Evolutionary conservation across 2,797 vertebrate genomes (phyloP), one percentile per base, ranked within the genome.

Genomic region (Amazona finschi): DNA sequence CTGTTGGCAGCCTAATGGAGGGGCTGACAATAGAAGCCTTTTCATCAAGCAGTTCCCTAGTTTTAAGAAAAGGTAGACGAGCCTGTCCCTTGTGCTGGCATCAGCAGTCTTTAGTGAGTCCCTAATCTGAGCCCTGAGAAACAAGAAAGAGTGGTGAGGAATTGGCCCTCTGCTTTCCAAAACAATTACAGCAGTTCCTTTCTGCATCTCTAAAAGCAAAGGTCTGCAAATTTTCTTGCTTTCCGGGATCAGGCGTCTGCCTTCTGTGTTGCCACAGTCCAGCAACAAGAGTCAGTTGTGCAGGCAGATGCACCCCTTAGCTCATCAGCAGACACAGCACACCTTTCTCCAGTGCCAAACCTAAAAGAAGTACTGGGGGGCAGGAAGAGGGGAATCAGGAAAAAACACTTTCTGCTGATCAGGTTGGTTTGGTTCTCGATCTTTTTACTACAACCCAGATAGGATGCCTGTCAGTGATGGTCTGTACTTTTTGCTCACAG

Each of bases 21-120:
- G 28, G 43, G 43, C 81, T 81, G 70, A 95, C 93, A 95, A 95
- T 52, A 93, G 91, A 66, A 78, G 93, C 61, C 76, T 91, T 94
- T 92, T 95, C 72, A 94, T 47, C 27, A 61, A 66, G 72, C 81
- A 92, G 0, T 71, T 78, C 53, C 71, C 61, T 67, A 3, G 19
- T 58, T 87, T 60, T 73, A 80, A 85, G 80, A 74, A 91, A 91
- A 96, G 90, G 93, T 95, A 87, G 92, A 38, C 0, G 3, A 92
- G 83, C 75, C 87, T 86, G 81, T 57, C 70, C 75, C 78, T 64
- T 27, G 38, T 74, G 86, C 91, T 96, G 81, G 84, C 84, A 90
- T 85, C 85, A 74, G 88, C 83, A 95, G 66, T 17, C 69, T 77
- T 57, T 71, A 16, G 1, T 31, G 53, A 91, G 87, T 58, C 92